These are phyloP conservation scores for Hypercompe scribonia DNA, from an alignment of 2,888 invertebrate genomes.

Conservation along the genomic window DNA sequence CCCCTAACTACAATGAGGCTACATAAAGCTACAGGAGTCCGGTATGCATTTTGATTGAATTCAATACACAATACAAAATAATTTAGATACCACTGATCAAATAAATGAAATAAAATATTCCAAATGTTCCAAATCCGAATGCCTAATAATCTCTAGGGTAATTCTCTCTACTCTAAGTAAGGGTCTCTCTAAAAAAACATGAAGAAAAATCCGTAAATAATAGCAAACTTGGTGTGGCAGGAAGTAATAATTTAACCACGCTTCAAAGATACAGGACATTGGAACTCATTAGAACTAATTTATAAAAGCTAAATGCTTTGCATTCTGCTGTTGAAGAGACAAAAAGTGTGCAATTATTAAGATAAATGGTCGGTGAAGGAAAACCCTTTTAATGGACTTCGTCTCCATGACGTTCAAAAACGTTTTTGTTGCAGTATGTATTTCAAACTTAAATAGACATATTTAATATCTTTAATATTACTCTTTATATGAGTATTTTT, in stretches of 20 bases:
- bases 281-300: slow-evolving; percentile 39
- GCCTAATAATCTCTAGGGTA: background rate
- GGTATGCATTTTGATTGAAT: no score
- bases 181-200: no score
- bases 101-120: background rate
- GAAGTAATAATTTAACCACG: slow-evolving; percentile 45
- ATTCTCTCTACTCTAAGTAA: no score
- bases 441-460: slow-evolving; percentile 17
- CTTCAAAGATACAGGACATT: slow-evolving; percentile 34
- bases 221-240: slow-evolving; percentile 24
- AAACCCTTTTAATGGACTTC: slow-evolving; percentile 51
- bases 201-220: background rate
- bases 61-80: no score
- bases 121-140: background rate
- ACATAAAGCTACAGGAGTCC: no score
- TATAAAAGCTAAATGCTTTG: slow-evolving; percentile 43
- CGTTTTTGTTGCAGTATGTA: slow-evolving; percentile 20
- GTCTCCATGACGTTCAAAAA: slow-evolving; percentile 33
- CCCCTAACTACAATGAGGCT: no score
- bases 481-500: background rate
- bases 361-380: slow-evolving; percentile 47
- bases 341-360: slow-evolving; percentile 49
- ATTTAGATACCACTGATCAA: background rate
- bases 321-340: slow-evolving; percentile 24
- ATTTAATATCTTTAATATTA: background rate